Evolutionary conservation across 2,113 vertebrate species (phyloP).

Genomic region (Naja naja): DNA sequence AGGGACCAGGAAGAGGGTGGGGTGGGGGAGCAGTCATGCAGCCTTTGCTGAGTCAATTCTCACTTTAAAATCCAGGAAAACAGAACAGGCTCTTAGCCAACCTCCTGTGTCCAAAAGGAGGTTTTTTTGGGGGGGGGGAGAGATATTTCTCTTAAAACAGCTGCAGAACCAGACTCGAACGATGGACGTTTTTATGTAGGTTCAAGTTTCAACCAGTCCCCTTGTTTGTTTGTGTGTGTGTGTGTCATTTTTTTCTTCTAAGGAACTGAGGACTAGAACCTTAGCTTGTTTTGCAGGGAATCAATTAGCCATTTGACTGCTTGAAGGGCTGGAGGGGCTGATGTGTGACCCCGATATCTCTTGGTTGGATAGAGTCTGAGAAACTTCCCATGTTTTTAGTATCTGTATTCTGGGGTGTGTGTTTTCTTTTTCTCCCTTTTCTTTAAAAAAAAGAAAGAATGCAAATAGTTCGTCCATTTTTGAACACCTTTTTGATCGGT

Average conservation of each 20-base stretch:
- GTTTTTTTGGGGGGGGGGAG: too few species aligned
- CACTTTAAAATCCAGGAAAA: background rate
- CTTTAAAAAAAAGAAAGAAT: background rate
- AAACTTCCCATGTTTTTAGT: background rate
- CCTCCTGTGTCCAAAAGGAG: background rate
- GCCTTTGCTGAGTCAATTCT: background rate
- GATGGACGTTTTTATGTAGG: background rate
- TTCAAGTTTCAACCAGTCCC: background rate
- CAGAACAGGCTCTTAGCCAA: background rate
- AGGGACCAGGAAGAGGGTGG: background rate
- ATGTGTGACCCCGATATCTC: background rate
- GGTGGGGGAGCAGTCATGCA: accelerated
- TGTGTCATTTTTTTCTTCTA: too few species aligned
- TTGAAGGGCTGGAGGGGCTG: background rate
- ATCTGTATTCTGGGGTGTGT: background rate
- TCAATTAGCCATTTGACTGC: background rate
- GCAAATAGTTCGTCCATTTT: background rate
- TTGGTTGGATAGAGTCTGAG: background rate
- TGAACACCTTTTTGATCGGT: background rate
- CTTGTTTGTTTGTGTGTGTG: background rate
- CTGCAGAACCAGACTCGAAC: background rate
- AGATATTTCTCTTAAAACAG: background rate
- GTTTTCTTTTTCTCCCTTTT: background rate
- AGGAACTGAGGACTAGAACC: background rate
- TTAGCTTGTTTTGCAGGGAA: background rate